These are phyloP conservation scores for chimpanzee (Pan troglodytes) DNA, from an alignment of 2,113 vertebrate species.

Conservation along the genomic window NHGRI_mPanTro3-v2.1_pri NC_072404.2:57195001-57195500, in stretches of 20 bases:
- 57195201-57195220: background rate
- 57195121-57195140: background rate
- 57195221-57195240: background rate
- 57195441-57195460: no score
- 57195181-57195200: background rate
- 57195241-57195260: no score
- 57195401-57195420: no score
- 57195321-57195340: no score
- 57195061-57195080: background rate
- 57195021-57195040: background rate
- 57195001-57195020: background rate
- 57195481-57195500: no score
- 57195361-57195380: no score
- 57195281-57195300: accelerated
- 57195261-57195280: background rate
- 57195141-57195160: background rate
- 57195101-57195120: accelerated
- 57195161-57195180: background rate
- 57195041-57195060: accelerated
- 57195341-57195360: no score
- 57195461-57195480: no score
- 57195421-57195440: no score
- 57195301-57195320: no score
- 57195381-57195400: no score
- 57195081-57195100: background rate